Evolutionary conservation across 2,113 vertebrate genomes (phyloP), one percentile per base, ranked within the genome.

Genomic region (Pseudopodoces humilis): DNA sequence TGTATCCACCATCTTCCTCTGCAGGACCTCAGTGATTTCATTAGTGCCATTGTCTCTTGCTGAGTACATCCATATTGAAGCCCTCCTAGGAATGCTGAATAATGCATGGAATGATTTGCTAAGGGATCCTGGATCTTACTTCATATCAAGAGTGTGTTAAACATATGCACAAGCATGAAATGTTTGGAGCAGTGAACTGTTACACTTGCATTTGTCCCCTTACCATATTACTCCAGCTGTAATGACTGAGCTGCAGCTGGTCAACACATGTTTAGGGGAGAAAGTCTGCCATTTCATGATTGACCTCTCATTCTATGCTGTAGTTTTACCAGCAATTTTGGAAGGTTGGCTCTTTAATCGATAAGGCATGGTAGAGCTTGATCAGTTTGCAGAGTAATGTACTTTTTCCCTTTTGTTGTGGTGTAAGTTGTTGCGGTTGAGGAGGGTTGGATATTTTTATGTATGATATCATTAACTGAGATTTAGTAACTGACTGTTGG

Each of bases 361-460:
- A 16, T 83, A 37, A 52, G 11, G 41, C 7, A 30, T 28, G 33
- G 28, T 39, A 47, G 60, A 83, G 12, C 27, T 64, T 39, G 19
- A 33, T 49, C 5, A 3, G 6, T 39, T 53, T 49, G 19, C 10
- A 6, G 4, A 11, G 39, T 68, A 11, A n/a, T 43, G 7, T 37
- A 11, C 2, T 14, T 46, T 63, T 67, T 62, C 44, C 19, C 4
- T 4, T 33, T 63, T 67, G 25, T 44, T 71, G 5, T 59, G 6
- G 19, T 49, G 4, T 20, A 37, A 33, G 7, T 19, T 78, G 21
- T 43, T 53, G 23, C 23, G 7, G 6, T 16, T 41, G 25, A 1
- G 11, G 28, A 15, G 3, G 15, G 2, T 18, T 7, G n/a, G 2
- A 2, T 16, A 4, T 52, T 35, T 49, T 41, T 15, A 24, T 5